A percentile compares a stretch with the other conserved stretches of the same genome.
phyloP scores from a whole-genome alignment of 2,113 vertebrate genomes.

The Calypte anna region DNA sequence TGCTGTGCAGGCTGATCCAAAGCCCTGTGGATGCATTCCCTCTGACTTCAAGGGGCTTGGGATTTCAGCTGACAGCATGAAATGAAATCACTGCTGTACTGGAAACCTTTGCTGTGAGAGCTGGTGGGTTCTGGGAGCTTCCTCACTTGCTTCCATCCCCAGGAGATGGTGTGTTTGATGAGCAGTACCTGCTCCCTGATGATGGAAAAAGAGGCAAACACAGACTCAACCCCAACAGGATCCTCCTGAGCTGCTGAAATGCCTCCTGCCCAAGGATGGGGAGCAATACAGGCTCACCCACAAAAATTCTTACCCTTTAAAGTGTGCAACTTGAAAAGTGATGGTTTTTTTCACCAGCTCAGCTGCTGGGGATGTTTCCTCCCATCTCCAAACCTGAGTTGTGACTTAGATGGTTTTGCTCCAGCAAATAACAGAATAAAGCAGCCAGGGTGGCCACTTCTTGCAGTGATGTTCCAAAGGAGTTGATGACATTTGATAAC shows the following conservation, averaged over 20 bases:
- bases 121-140: not conserved
- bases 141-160: not conserved
- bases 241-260: not conserved
- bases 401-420: not conserved
- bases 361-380: not conserved
- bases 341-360: not conserved
- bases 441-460: not conserved
- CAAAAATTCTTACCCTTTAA: not conserved
- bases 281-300: not conserved
- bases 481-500: accelerated
- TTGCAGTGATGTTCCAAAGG: accelerated
- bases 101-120: not conserved
- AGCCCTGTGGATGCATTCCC: not conserved
- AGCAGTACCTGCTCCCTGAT: not conserved
- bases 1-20: constrained; percentile 37
- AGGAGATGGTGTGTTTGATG: not conserved
- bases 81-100: not conserved
- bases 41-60: not conserved
- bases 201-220: not conserved
- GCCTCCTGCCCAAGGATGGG: not conserved
- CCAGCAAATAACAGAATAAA: not conserved
- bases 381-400: not conserved
- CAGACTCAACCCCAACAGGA: not conserved
- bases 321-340: not conserved
- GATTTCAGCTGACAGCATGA: not conserved